Conservation (phyloP, 2,888 invertebrate species). For the Gortyna flavago region DNA sequence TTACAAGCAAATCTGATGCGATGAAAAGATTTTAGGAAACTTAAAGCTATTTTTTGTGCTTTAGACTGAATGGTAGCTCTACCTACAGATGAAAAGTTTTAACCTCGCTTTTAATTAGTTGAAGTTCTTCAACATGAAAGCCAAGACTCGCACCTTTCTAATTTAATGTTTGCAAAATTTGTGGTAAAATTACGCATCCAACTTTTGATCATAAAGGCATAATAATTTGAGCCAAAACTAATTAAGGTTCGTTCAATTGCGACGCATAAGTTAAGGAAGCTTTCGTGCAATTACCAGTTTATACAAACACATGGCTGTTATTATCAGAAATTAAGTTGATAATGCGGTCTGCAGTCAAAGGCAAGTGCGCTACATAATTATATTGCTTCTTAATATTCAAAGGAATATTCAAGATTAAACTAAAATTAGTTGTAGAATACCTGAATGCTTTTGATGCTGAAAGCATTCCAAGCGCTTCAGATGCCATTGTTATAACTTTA, state of each 20-base stretch:
- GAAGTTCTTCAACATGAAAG: constrained; percentile 26
- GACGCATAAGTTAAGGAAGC: constrained; percentile 45
- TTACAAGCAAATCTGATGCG: constrained; percentile 3
- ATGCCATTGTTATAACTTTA: constrained; percentile 24
- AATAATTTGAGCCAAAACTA: constrained; percentile 52
- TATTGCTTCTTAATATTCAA: constrained; percentile 34
- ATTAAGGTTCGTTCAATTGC: constrained; percentile 53
- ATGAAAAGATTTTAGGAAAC: constrained; percentile 22
- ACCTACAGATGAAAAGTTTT: constrained; percentile 14
- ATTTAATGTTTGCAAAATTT: constrained; percentile 43
- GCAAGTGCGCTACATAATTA: constrained; percentile 30
- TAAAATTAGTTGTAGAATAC: constrained; percentile 48
- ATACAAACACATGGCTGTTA: constrained; percentile 38
- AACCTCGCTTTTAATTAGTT: constrained; percentile 32
- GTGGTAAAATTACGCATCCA: constrained; percentile 37
- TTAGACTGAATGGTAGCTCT: background rate
- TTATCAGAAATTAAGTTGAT: constrained; percentile 47
- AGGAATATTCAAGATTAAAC: constrained; percentile 36
- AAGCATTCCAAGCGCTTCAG: constrained; percentile 38
- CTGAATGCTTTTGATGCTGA: constrained; percentile 46
- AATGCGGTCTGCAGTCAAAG: constrained; percentile 46
- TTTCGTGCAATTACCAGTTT: constrained; percentile 32
- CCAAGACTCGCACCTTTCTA: constrained; percentile 12
- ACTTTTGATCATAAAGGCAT: constrained; percentile 54
- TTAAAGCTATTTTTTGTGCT: constrained; percentile 11